Evolutionary conservation across 1,140 invertebrate genomes (phyloP), one percentile per base, ranked within the genome.

Genomic region (Orius laevigatus): DNA sequence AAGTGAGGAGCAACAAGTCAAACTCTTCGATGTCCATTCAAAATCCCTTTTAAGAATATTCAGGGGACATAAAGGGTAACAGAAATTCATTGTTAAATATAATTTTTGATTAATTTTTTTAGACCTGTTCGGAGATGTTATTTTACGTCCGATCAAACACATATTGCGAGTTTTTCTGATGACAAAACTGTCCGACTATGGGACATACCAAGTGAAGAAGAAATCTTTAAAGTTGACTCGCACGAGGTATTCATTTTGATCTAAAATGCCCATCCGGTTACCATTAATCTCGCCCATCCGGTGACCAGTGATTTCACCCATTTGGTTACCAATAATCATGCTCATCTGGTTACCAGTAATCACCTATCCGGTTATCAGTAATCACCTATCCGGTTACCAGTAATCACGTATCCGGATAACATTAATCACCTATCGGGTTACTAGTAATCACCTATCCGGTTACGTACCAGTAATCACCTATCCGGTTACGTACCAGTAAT

Each of bases 131-230:
- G 92, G 62, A 72, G 88, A 34, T 80, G 81, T 53, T 79, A 75
- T 59, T 97, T 96, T 57, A 75, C 87, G 11, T 67, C 73, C 31
- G 80, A 84, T 61, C 78, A 83, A 58, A 63, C 78, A 25, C 80
- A 83, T 48, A 70, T 97, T 25, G 71, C 83, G 5, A 92, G 90
- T 58, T 94, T 89, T 63, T 88, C 88, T 5, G 92, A 98, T 69
- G 93, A 98, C 62, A 92, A 90, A 65, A 73, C 78, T n/a, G 75
- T 86, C 5, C 70, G 71, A 52, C 54, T 94, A 8, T 96, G 90
- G 89, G 91, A 97, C 60, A 82, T 97, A 59, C 70, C 83, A 4
- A 84, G 72, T 57, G 87, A 93, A 64, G 74, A 78, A 55, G 68
- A 74, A 70, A 55, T 69, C 58, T 18, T 33, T 31, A 73, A 65